These are phyloP conservation scores for Zaprionus ghesquierei DNA, from an alignment of 1,140 invertebrate genomes.

Conservation along the genomic window DNA sequence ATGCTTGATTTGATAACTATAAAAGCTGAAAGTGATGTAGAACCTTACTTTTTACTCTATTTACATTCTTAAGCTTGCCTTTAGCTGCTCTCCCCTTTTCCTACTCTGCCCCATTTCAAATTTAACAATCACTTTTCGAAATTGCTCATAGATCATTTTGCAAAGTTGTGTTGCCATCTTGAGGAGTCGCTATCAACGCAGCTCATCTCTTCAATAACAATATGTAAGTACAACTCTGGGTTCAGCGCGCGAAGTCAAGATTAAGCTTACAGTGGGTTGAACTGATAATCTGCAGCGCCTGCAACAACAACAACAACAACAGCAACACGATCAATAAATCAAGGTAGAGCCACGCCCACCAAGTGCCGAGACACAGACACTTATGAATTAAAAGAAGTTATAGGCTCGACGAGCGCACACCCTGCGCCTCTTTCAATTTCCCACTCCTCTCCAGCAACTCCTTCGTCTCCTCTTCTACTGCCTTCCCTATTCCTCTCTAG, in stretches of 20 bases:
- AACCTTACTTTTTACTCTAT: background rate
- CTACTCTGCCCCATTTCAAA: background rate
- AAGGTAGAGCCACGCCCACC: conserved; percentile 53
- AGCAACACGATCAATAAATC: conserved; percentile 56
- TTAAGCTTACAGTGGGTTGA: conserved; percentile 4
- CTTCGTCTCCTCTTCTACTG: background rate
- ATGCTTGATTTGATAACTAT: background rate
- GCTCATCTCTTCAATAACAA: conserved; percentile 14
- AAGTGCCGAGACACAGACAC: conserved; percentile 1
- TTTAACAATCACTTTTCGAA: background rate
- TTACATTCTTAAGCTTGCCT: background rate
- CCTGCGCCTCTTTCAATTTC: background rate
- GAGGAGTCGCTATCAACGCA: background rate
- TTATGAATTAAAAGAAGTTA: conserved; percentile 64
- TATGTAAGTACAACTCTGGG: background rate
- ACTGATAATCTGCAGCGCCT: conserved; percentile 9
- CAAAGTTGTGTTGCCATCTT: background rate
- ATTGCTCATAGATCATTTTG: background rate
- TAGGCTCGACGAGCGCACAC: background rate
- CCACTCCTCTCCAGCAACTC: background rate
- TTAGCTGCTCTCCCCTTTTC: background rate
- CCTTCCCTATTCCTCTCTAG: background rate
- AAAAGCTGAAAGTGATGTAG: background rate
- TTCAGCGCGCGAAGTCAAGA: conserved; percentile 13
- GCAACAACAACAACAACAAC: background rate